These are phyloP conservation scores for Nautilus pompilius DNA, from an alignment of 1,140 invertebrate species.

Conservation along the genomic window DNA sequence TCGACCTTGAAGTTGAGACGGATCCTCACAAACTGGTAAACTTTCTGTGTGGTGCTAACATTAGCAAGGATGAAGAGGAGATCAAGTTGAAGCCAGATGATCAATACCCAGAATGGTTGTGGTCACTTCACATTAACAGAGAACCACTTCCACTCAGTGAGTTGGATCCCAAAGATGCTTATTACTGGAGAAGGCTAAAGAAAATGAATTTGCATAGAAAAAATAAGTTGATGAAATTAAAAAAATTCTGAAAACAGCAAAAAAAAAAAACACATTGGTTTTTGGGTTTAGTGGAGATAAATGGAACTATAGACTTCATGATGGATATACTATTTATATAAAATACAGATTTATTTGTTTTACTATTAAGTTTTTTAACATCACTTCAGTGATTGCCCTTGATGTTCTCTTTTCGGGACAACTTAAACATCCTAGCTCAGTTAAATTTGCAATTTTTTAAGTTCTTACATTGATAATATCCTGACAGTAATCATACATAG, in stretches of 20 bases:
- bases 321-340: too few relatives aligned
- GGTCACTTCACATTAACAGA: conserved; percentile 67
- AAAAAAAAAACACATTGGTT: too few relatives aligned
- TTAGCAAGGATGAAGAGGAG: conserved; percentile 73
- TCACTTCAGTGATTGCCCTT: too few relatives aligned
- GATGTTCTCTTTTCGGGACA: too few relatives aligned
- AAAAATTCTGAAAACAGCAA: neutral
- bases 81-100: conserved; percentile 77
- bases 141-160: conserved; percentile 66
- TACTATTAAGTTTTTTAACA: too few relatives aligned
- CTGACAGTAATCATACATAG: too few relatives aligned
- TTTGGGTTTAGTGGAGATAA: too few relatives aligned
- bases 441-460: too few relatives aligned
- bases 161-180: conserved; percentile 73
- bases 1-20: conserved; percentile 68
- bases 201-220: conserved; percentile 15
- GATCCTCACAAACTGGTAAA: conserved; percentile 76
- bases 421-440: too few relatives aligned
- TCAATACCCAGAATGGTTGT: conserved; percentile 94
- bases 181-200: conserved; percentile 70
- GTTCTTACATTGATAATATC: too few relatives aligned
- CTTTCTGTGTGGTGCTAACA: conserved; percentile 84
- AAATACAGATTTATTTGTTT: too few relatives aligned
- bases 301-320: too few relatives aligned
- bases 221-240: neutral